These are phyloP conservation scores for Orthosia incerta DNA, from an alignment of 2,888 invertebrate genomes.

Conservation along the genomic window DNA sequence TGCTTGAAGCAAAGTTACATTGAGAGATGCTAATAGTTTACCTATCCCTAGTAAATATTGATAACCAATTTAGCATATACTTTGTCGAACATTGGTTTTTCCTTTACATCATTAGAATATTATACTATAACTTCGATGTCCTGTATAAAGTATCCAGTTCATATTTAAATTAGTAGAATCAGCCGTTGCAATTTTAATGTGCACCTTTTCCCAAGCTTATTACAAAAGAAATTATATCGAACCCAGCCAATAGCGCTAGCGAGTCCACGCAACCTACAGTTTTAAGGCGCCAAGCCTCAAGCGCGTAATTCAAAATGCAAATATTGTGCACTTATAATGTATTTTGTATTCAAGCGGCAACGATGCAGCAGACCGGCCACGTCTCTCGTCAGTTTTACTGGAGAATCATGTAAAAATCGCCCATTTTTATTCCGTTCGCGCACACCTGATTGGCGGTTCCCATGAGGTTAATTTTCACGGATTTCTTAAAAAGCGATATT, in stretches of 20 bases:
- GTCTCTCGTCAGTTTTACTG: constrained; percentile 88
- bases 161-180: constrained; percentile 45
- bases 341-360: constrained; percentile 88
- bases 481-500: constrained; percentile 78
- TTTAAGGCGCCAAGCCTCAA: constrained; percentile 78
- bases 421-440: constrained; percentile 88
- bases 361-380: constrained; percentile 80
- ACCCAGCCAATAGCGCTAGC: constrained; percentile 55
- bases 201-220: constrained; percentile 50
- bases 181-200: constrained; percentile 31
- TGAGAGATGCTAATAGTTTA: constrained; percentile 47
- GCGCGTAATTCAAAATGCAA: constrained; percentile 90
- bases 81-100: constrained; percentile 33
- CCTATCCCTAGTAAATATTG: constrained; percentile 54
- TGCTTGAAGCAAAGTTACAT: constrained; percentile 34
- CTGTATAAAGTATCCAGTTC: constrained; percentile 21
- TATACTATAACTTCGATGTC: constrained; percentile 16
- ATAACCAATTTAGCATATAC: constrained; percentile 46
- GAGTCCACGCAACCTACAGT: constrained; percentile 63
- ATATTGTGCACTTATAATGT: constrained; percentile 88
- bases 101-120: constrained; percentile 16
- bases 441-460: constrained; percentile 88
- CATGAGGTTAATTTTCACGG: constrained; percentile 89
- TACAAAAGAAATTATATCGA: constrained; percentile 57
- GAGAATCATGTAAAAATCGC: constrained; percentile 89